Evolutionary conservation across 2,797 vertebrate species (phyloP), one percentile per base, ranked within the genome.

Genomic region (Takifugu ocellatus): DNA sequence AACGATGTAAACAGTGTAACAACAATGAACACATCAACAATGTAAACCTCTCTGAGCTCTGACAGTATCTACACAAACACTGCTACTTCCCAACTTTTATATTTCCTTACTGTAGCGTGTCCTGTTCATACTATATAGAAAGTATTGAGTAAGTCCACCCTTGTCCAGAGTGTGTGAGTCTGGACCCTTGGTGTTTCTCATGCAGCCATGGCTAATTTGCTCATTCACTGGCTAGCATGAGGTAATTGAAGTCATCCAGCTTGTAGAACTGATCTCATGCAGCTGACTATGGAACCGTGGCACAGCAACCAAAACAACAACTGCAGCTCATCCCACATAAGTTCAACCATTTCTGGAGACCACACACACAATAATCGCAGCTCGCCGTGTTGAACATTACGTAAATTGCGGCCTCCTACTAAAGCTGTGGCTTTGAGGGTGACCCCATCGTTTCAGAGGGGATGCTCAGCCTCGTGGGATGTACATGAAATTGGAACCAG

Each of bases 291-390:
- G 57, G 63, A 72, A 49, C 71, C 51, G 63, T 44, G 61, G 74
- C 51, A 33, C 64, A 45, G 66, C 53, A 62, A 29, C 57, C 36
- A 57, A 44, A 67, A 75, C 72, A 70, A 56, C 66, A 62, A 77
- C 76, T 45, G 68, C 57, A 63, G 69, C 69, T 75, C 79, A 51
- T 76, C 77, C 68, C 66, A 68, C 78, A 61, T 7, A 33, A 70
- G 57, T 56, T 66, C 51, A 61, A 63, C 62, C 73, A 1, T 72
- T 78, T 56, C 60, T 68, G 50, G 68, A 78, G 83, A 76, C 81
- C 84, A 83, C 86, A 80, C 84, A 60, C 84, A 60, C 50, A 44
- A 14, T 87, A 87, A 84, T 84, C 84, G 73, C 83, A 79, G 82
- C 24, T 49, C 66, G 59, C 73, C 25, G 12, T 64, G 51, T 62